Conservation (phyloP, 2,888 invertebrate genomes). For the Thysanoteuthis rhombus region DNA sequence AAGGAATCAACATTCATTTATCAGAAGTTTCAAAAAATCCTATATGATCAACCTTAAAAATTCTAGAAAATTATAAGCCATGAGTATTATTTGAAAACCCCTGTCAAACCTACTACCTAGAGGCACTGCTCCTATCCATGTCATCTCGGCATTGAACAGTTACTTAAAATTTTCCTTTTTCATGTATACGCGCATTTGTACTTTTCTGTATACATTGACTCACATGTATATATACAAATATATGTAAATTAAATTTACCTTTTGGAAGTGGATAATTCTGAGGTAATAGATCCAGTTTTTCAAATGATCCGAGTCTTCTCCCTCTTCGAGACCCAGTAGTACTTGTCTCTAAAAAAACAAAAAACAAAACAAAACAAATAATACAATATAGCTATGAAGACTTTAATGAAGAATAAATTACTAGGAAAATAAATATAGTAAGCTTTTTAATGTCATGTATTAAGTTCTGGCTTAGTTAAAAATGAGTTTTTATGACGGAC, state of each 20-base stretch:
- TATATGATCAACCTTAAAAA: too few relatives aligned
- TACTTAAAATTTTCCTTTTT: not conserved
- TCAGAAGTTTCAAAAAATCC: too few relatives aligned
- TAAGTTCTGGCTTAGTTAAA: not conserved
- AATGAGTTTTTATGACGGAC: too few relatives aligned
- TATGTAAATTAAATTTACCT: not conserved
- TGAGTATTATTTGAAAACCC: too few relatives aligned
- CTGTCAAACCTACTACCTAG: too few relatives aligned
- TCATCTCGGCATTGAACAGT: too few relatives aligned
- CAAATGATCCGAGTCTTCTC: not conserved
- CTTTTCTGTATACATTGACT: not conserved
- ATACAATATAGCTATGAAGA: not conserved
- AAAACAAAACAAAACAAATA: not conserved
- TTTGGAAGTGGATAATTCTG: constrained; percentile 12
- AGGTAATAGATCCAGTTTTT: not conserved
- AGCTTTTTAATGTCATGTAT: not conserved
- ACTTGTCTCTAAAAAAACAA: not conserved
- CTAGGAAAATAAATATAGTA: not conserved
- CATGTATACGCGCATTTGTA: not conserved
- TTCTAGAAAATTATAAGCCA: too few relatives aligned
- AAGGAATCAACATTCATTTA: too few relatives aligned
- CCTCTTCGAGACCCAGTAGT: not conserved
- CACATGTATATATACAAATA: not conserved
- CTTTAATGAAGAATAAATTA: not conserved
- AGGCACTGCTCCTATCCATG: too few relatives aligned